phyloP scores from a whole-genome alignment of 2,888 invertebrate species.

The Agrotis puta region DNA sequence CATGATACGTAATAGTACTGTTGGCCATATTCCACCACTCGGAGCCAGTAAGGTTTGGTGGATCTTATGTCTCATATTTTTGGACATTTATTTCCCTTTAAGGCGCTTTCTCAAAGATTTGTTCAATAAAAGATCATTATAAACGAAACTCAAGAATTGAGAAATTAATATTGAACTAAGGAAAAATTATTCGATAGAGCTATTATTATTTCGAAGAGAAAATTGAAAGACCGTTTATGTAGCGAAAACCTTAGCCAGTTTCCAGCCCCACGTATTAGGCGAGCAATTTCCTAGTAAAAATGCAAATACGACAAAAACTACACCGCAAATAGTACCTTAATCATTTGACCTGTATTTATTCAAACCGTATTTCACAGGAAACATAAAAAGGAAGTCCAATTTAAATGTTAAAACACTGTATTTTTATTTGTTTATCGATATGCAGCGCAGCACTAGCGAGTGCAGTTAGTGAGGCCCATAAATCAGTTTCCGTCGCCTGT shows the following conservation, averaged over 20 bases:
- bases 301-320: neutral
- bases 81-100: too few relatives aligned
- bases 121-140: too few relatives aligned
- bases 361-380: conserved; percentile 15
- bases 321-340: neutral
- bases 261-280: neutral
- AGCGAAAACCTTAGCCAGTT: neutral
- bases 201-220: neutral
- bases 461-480: conserved; percentile 82
- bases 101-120: too few relatives aligned
- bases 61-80: too few relatives aligned
- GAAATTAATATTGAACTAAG: neutral
- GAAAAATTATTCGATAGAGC: too few relatives aligned
- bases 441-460: conserved; percentile 70
- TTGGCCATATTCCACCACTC: neutral
- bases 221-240: too few relatives aligned
- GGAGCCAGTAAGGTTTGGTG: too few relatives aligned
- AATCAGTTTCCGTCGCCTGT: conserved; percentile 83
- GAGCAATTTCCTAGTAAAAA: neutral
- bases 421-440: conserved; percentile 47
- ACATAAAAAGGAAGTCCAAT: conserved; percentile 19
- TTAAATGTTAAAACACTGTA: conserved; percentile 23
- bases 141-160: neutral
- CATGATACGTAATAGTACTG: neutral
- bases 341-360: conserved; percentile 23